phyloP scores from a whole-genome alignment of 1,140 invertebrate genomes.

The Zaprionus camerounensis region DNA sequence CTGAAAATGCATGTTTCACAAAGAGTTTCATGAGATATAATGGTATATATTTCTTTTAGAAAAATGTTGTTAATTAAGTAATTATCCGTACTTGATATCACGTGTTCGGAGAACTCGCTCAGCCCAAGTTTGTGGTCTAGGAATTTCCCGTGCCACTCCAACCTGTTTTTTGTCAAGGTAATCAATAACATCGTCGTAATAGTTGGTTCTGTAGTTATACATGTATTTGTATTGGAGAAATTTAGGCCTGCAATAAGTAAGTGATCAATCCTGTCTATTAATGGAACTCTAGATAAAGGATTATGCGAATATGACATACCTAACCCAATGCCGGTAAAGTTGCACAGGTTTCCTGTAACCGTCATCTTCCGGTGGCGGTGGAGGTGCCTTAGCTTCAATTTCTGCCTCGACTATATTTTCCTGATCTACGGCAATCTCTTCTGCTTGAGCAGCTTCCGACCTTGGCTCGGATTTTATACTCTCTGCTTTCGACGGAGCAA shows the following conservation, averaged over 20 bases:
- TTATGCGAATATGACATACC: slow-evolving; percentile 84
- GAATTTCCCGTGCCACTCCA: slow-evolving; percentile 88
- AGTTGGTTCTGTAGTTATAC: slow-evolving; percentile 92
- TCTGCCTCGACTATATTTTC: slow-evolving; percentile 71
- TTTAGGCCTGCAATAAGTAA: slow-evolving; percentile 86
- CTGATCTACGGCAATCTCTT: slow-evolving; percentile 57
- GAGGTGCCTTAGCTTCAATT: slow-evolving; percentile 84
- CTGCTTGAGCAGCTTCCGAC: slow-evolving; percentile 54
- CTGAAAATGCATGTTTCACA: slow-evolving; percentile 34
- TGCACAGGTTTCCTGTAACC: slow-evolving; percentile 85
- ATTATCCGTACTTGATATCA: slow-evolving; percentile 61
- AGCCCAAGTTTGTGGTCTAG: slow-evolving; percentile 91
- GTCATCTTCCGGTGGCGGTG: slow-evolving; percentile 85
- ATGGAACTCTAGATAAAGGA: background rate
- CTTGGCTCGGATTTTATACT: slow-evolving; percentile 74
- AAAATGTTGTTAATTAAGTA: background rate
- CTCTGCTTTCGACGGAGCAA: slow-evolving; percentile 59
- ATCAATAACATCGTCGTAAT: slow-evolving; percentile 93
- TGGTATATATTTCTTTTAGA: background rate
- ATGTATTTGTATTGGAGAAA: slow-evolving; percentile 92
- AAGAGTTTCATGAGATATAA: slow-evolving; percentile 1
- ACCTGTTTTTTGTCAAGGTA: slow-evolving; percentile 90
- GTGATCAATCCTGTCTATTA: no score
- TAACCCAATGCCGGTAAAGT: slow-evolving; percentile 90
- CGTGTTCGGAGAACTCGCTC: slow-evolving; percentile 89